phyloP scores from a whole-genome alignment of 2,113 vertebrate genomes.

The Corythoichthys haematopterus region DNA sequence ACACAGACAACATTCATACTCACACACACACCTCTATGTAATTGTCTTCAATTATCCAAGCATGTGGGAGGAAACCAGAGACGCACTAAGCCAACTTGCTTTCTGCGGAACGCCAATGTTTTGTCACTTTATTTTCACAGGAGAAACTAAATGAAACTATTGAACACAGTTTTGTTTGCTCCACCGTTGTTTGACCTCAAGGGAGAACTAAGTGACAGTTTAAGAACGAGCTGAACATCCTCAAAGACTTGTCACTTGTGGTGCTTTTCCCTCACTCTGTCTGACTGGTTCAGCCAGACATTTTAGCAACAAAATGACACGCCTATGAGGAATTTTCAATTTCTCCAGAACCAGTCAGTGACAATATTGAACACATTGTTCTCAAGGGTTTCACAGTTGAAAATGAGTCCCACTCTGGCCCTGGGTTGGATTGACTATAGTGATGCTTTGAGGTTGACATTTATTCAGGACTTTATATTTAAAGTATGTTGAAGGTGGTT shows the following conservation, averaged over 20 bases:
- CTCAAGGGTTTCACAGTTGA: not conserved
- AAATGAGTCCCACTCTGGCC: no score
- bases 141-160: not conserved
- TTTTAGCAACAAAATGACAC: not conserved
- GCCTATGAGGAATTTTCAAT: not conserved
- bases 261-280: not conserved
- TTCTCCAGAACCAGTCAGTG: not conserved
- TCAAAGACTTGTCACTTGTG: not conserved
- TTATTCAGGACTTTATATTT: constrained; percentile 2
- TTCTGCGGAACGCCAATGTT: not conserved
- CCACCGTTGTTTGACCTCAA: not conserved
- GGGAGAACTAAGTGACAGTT: not conserved
- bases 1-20: not conserved
- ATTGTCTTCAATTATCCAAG: not conserved
- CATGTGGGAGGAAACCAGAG: not conserved
- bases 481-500: not conserved
- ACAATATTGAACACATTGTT: not conserved
- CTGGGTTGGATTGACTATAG: not conserved
- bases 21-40: not conserved
- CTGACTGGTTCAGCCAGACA: constrained; percentile 5
- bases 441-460: not conserved
- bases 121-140: not conserved
- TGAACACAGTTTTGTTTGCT: not conserved
- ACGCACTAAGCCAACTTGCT: not conserved
- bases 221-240: not conserved